phyloP scores from a whole-genome alignment of 1,140 invertebrate genomes.

The Belonocnema kinseyi region DNA sequence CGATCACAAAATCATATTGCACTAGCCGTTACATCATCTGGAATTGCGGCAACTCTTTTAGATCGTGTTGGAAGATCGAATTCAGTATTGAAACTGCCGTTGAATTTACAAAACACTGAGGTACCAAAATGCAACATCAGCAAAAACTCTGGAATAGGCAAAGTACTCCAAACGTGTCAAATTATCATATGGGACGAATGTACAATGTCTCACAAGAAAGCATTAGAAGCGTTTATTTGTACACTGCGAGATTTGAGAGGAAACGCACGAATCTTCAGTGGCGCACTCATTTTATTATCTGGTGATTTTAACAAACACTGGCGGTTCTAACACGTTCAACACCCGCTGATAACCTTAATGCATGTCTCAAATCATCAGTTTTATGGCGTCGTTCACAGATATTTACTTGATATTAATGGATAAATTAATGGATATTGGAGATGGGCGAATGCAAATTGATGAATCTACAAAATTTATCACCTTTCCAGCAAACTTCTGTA shows the following conservation, averaged over 20 bases:
- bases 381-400: too few species aligned
- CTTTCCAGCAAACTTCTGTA: constrained; percentile 49
- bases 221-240: constrained; percentile 58
- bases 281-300: too few species aligned
- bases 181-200: background rate
- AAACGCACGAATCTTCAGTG: too few species aligned
- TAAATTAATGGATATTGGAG: constrained; percentile 62
- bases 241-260: constrained; percentile 33
- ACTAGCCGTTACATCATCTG: constrained; percentile 65
- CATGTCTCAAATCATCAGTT: too few species aligned
- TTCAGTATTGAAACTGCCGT: constrained; percentile 55
- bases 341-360: too few species aligned
- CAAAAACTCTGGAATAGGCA: background rate
- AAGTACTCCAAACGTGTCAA: background rate
- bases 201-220: constrained; percentile 22
- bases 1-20: constrained; percentile 45
- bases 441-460: constrained; percentile 46
- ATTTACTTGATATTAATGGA: too few species aligned
- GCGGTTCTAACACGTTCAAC: too few species aligned
- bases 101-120: constrained; percentile 52
- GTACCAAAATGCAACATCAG: background rate
- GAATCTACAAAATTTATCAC: constrained; percentile 35
- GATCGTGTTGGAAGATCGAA: constrained; percentile 66
- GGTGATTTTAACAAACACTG: constrained; percentile 40
- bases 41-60: constrained; percentile 68